Base-by-base conservation (phyloP, 2,113 vertebrate genomes). In the Setophaga kirtlandii region DNA sequence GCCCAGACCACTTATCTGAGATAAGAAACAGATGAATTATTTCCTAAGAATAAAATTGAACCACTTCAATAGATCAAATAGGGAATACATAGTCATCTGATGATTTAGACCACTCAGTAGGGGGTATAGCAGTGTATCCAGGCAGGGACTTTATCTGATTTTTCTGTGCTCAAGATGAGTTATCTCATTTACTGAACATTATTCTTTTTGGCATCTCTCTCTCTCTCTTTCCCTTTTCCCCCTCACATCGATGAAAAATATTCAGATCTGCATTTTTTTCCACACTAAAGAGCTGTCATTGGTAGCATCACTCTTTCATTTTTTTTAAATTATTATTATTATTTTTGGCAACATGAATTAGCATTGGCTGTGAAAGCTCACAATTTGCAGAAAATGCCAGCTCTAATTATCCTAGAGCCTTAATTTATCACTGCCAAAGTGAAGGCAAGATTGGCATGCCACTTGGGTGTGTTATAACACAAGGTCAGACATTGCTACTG, bases 311-410 rank as follows among this genome's bases (percentile, higher is more conserved):
- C 5, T 55, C 10, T 76, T 44, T 31, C 11, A 47, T 56, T 50
- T 63, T 76, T 90, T 68, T 0, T 4, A 25, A 59, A 50, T 42
- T 60, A 59, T 78, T 89, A 56, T 87, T 92, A 60, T 80, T 87
- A 44, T 62, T 90, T 35, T 87, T 82, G 31, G 68, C 77, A 92
- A 35, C 27, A 39, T 59, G 52, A 89, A 81, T 59, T 89, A 69
- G 73, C 69, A 92, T 74, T 24, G 37, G 67, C 47, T 78, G 17
- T 58, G 77, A 93, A 86, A 79, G 42, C 76, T 90, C 59, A 42
- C 46, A 83, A 81, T 87, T 90, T 86, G 55, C 77, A 84, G 52
- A 92, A 87, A 94, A 96, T 84, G 83, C 39, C 81, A 94, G 39
- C 46, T 81, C 47, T 91, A 91, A 93, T 96, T 93, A 91, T 74